phyloP scores from a whole-genome alignment of 2,888 invertebrate genomes.

The Amiota mariae region DNA sequence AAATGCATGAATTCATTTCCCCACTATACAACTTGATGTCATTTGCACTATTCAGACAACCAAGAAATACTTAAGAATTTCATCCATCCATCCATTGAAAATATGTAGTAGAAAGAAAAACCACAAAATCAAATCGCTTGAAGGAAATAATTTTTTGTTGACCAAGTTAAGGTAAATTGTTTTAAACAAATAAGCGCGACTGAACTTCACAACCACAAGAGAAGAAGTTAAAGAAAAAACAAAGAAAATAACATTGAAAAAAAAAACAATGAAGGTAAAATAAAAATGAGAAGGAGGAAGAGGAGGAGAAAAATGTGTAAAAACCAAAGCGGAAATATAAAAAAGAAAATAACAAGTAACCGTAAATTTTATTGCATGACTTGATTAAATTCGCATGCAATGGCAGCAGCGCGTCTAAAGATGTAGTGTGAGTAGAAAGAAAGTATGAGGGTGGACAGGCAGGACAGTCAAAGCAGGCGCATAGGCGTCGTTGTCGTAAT shows the following conservation, averaged over 20 bases:
- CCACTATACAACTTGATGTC: neutral
- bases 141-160: constrained; percentile 21
- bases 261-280: neutral
- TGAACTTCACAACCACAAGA: constrained; percentile 30
- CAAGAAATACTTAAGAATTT: constrained; percentile 46
- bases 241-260: neutral
- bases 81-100: neutral
- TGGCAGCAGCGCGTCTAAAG: constrained; percentile 29
- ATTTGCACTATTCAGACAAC: constrained; percentile 24
- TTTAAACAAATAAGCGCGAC: constrained; percentile 46
- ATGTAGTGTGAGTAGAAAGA: neutral
- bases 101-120: constrained; percentile 34
- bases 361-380: constrained; percentile 72
- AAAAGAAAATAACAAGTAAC: constrained; percentile 48
- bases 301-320: constrained; percentile 1
- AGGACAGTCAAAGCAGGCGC: constrained; percentile 38
- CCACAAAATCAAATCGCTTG: constrained; percentile 19
- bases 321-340: constrained; percentile 29
- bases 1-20: constrained; percentile 14
- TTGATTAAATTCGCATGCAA: constrained; percentile 70
- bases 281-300: neutral
- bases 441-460: neutral
- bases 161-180: constrained; percentile 56
- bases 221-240: neutral
- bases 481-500: constrained; percentile 34